Conservation (phyloP, 2,888 invertebrate genomes). For the Neoascia interrupta region DNA sequence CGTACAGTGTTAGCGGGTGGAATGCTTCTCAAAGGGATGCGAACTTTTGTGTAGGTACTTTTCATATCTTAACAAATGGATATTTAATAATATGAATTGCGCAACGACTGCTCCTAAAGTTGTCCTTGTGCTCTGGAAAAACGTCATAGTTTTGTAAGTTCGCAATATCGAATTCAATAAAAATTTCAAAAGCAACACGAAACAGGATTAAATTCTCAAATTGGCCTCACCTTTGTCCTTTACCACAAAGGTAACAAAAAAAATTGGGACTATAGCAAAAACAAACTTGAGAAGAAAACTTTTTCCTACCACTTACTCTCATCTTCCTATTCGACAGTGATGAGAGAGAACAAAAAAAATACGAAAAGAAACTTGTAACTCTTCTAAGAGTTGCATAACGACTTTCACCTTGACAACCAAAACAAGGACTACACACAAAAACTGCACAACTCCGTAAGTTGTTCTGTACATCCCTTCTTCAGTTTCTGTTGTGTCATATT, state of each 20-base stretch:
- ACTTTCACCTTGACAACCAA: constrained; percentile 59
- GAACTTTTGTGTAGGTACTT: constrained; percentile 9
- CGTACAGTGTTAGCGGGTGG: too few species aligned
- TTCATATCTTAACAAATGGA: constrained; percentile 43
- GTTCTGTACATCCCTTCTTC: constrained; percentile 18
- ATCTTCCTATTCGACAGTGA: too few species aligned
- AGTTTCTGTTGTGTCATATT: background rate
- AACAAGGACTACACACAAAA: constrained; percentile 47
- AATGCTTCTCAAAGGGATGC: background rate
- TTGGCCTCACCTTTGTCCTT: constrained; percentile 23
- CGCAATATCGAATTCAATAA: background rate
- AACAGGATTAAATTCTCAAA: background rate
- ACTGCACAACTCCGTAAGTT: constrained; percentile 31
- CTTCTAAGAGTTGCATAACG: constrained; percentile 40
- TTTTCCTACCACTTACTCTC: too few species aligned
- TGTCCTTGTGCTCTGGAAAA: constrained; percentile 3
- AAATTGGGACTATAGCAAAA: too few species aligned
- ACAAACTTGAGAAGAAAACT: background rate
- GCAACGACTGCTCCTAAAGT: background rate
- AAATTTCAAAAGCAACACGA: background rate
- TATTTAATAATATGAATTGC: constrained; percentile 38
- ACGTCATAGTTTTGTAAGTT: background rate
- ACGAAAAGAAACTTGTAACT: constrained; percentile 35
- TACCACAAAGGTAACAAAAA: constrained; percentile 37
- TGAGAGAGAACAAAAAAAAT: constrained; percentile 1